Evolutionary conservation across 2,113 vertebrate species (phyloP).

Genomic region (Pomatorhinus ruficollis): DNA sequence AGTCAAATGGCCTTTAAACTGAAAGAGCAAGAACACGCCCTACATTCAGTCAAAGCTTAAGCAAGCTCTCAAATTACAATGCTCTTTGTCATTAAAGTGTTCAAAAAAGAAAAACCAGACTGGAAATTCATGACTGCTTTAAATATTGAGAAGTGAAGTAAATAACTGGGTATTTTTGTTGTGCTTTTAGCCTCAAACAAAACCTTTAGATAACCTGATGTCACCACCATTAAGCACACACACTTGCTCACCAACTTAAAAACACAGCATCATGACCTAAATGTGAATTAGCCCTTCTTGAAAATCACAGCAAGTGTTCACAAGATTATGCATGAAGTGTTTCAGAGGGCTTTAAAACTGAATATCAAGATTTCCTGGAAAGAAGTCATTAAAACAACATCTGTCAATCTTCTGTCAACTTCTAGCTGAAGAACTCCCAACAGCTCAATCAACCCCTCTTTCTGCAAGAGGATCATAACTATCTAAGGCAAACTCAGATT

Average conservation of each 20-base stretch:
- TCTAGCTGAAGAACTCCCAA: neutral
- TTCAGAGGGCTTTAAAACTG: neutral
- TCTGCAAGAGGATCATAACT: neutral
- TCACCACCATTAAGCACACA: neutral
- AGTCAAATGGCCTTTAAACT: neutral
- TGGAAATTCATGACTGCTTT: neutral
- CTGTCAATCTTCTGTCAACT: neutral
- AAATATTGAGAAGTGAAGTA: neutral
- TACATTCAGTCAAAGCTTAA: neutral
- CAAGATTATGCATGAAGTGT: neutral
- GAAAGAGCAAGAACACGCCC: neutral
- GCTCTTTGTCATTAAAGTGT: neutral
- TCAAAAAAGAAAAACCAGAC: neutral
- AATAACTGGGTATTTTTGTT: neutral
- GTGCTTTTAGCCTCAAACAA: neutral
- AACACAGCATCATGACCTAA: neutral
- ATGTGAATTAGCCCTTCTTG: neutral
- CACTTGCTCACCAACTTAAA: neutral
- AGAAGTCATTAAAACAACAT: neutral
- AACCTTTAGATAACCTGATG: neutral
- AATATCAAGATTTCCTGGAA: neutral
- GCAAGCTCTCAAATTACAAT: neutral
- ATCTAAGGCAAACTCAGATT: neutral
- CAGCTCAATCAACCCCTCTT: neutral
- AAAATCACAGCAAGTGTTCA: neutral